Conservation (phyloP, 2,113 vertebrate species). For the Carassius carassius region DNA sequence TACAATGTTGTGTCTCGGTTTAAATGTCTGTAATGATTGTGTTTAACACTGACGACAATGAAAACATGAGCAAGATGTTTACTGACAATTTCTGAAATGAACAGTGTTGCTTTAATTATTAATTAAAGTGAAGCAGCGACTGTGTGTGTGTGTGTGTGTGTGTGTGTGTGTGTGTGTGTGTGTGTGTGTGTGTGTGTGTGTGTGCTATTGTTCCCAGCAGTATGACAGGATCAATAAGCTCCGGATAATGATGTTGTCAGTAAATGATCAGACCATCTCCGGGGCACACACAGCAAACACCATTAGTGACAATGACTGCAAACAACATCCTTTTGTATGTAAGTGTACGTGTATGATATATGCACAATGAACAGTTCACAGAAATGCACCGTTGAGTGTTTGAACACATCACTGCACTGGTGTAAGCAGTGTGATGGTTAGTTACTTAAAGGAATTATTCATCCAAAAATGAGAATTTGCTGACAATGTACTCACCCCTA, state of each 20-base stretch:
- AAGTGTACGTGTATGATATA: not conserved
- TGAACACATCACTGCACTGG: not conserved
- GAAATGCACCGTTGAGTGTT: not conserved
- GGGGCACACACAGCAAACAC: slow-evolving; percentile 47
- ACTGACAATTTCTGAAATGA: slow-evolving; percentile 32
- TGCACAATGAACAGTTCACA: not conserved
- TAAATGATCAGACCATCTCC: slow-evolving; percentile 56
- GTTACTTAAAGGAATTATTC: not conserved
- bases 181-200: slow-evolving; percentile 7
- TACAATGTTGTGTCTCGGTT: not conserved
- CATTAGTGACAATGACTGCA: slow-evolving; percentile 44
- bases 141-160: slow-evolving; percentile 31
- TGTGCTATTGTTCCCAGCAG: slow-evolving; percentile 50
- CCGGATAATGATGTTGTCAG: slow-evolving; percentile 59
- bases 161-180: slow-evolving; percentile 26
- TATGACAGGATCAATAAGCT: slow-evolving; percentile 54
- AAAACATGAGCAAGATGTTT: slow-evolving; percentile 34
- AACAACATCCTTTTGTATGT: slow-evolving; percentile 13
- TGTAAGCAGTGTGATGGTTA: not conserved
- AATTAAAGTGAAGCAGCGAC: slow-evolving; percentile 30
- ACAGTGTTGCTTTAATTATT: slow-evolving; percentile 33
- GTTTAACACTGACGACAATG: slow-evolving; percentile 15
- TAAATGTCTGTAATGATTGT: slow-evolving; percentile 19
- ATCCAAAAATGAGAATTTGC: not conserved
- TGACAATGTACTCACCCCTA: not conserved